A percentile compares a stretch with the other conserved stretches of the same genome.
These are phyloP conservation scores for Hydrocynus forskahlii DNA, from an alignment of 2,797 vertebrate species.

Conservation along the genomic window DNA sequence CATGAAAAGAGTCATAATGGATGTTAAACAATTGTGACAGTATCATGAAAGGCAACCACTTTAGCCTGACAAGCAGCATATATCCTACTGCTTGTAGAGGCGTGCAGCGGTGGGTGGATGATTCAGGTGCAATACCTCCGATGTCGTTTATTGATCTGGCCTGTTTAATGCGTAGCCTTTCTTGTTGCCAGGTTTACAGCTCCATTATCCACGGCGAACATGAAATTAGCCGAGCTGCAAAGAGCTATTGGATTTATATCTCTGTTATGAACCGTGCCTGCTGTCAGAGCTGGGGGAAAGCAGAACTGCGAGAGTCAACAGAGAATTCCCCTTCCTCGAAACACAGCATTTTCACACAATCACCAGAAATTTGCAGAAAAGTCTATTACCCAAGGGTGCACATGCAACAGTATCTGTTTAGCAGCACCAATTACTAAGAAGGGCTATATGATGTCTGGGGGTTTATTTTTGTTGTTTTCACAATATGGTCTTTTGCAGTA, in stretches of 20 bases:
- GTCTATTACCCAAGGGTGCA: neutral
- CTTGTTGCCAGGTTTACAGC: conserved; percentile 11
- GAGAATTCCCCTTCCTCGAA: neutral
- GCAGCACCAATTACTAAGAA: too few relatives aligned
- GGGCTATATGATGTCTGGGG: too few relatives aligned
- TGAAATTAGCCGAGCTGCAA: neutral
- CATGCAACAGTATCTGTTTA: neutral
- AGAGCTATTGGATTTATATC: conserved; percentile 18
- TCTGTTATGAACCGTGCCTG: neutral
- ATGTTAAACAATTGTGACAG: neutral
- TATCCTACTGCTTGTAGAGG: neutral
- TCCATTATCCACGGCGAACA: conserved; percentile 18
- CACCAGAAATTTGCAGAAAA: too few relatives aligned
- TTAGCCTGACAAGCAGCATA: neutral
- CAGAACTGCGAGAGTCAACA: neutral
- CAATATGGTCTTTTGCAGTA: too few relatives aligned
- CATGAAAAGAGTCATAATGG: neutral
- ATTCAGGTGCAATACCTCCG: neutral
- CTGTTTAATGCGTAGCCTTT: conserved; percentile 4
- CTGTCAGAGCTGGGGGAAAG: neutral
- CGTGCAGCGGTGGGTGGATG: neutral
- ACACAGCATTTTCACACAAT: neutral
- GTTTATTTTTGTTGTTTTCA: too few relatives aligned
- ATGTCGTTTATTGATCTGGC: conserved; percentile 13
- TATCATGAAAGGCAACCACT: neutral